These are phyloP conservation scores for Erannis defoliaria DNA, from an alignment of 2,888 invertebrate species.

Conservation along the genomic window DNA sequence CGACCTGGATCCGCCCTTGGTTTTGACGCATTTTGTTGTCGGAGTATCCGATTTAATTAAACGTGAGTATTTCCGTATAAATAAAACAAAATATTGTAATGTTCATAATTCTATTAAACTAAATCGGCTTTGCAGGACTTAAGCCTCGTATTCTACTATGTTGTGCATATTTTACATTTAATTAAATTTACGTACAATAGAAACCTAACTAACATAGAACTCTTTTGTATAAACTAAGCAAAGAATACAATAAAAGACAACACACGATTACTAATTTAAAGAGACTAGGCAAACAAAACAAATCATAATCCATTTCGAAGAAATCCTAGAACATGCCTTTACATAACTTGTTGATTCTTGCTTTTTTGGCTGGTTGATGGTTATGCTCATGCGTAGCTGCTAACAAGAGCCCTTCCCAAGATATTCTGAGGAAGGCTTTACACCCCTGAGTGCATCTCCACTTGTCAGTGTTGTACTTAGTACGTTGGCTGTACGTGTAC, in stretches of 20 bases:
- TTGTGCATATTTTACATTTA: neutral
- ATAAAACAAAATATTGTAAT: no score
- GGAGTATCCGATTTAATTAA: no score
- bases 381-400: slow-evolving; percentile 36
- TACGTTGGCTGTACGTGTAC: slow-evolving; percentile 32
- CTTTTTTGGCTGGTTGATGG: slow-evolving; percentile 45
- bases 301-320: neutral
- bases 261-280: neutral
- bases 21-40: no score
- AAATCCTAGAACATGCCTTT: neutral
- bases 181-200: no score
- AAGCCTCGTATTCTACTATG: neutral
- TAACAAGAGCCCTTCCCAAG: slow-evolving; percentile 7
- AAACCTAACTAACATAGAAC: no score
- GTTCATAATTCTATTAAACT: no score
- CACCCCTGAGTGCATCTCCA: slow-evolving; percentile 28
- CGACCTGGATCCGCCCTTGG: no score
- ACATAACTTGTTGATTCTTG: slow-evolving; percentile 21
- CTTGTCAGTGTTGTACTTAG: slow-evolving; percentile 32
- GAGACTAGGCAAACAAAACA: neutral
- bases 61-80: no score
- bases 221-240: neutral
- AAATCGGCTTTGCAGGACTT: no score
- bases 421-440: slow-evolving; percentile 25
- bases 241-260: neutral